Percentiles rank a stretch among this genome's conserved stretches.
Conservation (phyloP, 2,113 vertebrate species). For the Labeo catla region DNA sequence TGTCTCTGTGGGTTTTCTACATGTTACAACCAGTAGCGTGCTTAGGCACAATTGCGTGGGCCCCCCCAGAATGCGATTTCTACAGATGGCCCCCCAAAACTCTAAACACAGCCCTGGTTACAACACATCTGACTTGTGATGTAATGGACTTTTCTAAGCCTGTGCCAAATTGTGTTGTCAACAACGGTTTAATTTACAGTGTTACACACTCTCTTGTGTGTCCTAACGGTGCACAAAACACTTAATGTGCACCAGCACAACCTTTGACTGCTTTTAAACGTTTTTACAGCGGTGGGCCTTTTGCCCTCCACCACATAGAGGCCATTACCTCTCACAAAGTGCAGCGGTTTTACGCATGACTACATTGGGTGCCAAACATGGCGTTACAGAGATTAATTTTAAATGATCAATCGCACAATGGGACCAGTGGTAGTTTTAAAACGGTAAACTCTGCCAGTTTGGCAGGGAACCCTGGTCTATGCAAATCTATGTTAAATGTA, state of each 20-base stretch:
- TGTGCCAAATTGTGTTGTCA: not conserved
- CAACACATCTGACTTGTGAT: not conserved
- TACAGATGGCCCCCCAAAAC: no score
- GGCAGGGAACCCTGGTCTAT: not conserved
- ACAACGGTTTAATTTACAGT: slow-evolving; percentile 31
- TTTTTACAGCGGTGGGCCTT: slow-evolving; percentile 25
- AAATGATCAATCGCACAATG: slow-evolving; percentile 6
- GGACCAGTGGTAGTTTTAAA: slow-evolving; percentile 13
- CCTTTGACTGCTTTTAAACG: slow-evolving; percentile 14
- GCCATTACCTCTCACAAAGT: slow-evolving; percentile 13
- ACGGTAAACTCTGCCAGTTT: not conserved
- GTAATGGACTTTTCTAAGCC: not conserved
- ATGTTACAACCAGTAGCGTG: not conserved
- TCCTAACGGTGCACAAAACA: slow-evolving; percentile 18
- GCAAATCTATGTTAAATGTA: slow-evolving; percentile 8
- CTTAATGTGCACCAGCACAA: slow-evolving; percentile 2
- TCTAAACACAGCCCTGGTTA: not conserved
- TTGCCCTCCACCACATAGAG: slow-evolving; percentile 9
- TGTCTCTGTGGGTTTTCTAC: not conserved
- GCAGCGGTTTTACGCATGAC: not conserved
- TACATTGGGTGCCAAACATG: slow-evolving; percentile 17
- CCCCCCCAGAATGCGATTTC: no score
- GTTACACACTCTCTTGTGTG: slow-evolving; percentile 14
- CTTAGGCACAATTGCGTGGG: no score
- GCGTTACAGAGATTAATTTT: slow-evolving; percentile 1